Conservation (phyloP, 2,797 vertebrate species). For the Apogon talboti region DNA sequence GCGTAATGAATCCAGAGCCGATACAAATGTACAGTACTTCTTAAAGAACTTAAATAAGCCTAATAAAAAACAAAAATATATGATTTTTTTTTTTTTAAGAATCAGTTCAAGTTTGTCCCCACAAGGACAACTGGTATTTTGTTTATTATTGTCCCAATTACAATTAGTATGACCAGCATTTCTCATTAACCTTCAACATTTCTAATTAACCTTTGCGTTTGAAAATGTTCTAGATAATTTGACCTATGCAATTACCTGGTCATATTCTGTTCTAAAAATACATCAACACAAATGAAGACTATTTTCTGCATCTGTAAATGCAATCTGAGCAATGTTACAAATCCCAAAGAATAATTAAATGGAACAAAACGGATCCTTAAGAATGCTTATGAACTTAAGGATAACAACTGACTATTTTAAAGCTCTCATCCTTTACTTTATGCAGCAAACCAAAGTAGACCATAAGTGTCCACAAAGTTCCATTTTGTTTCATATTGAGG, state of each 20-base stretch:
- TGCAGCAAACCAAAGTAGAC: neutral
- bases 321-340: constrained; percentile 16
- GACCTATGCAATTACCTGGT: constrained; percentile 37
- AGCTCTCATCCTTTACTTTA: neutral
- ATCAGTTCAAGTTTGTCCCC: neutral
- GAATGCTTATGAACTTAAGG: neutral
- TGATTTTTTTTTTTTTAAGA: neutral
- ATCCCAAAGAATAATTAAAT: neutral
- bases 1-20: neutral
- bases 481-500: neutral
- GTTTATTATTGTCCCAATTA: constrained; percentile 42
- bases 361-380: constrained; percentile 3
- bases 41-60: too few species aligned
- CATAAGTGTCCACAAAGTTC: neutral
- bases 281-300: constrained; percentile 7
- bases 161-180: constrained; percentile 32
- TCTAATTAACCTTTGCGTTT: constrained; percentile 63
- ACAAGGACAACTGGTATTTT: constrained; percentile 16
- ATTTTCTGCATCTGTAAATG: constrained; percentile 25
- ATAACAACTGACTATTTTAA: neutral
- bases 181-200: constrained; percentile 61
- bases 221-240: constrained; percentile 40
- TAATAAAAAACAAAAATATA: constrained; percentile 1
- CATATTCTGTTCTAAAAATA: constrained; percentile 39
- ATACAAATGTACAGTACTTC: neutral